Conservation (phyloP, 2,113 vertebrate species). For the Tricholaema leucomelas region DNA sequence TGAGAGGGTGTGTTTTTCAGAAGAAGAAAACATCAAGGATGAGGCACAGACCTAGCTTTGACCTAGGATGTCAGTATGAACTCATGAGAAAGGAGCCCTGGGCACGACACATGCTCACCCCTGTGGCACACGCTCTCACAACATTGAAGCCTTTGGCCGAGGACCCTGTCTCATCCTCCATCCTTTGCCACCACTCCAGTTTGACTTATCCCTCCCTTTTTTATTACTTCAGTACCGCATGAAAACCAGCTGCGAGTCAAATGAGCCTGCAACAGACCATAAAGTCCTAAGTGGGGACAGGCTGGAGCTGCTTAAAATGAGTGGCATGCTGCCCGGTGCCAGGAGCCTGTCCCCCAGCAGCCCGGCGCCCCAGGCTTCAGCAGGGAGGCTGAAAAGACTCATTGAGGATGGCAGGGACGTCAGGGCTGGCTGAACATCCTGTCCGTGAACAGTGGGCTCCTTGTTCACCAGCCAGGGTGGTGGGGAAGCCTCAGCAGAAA, state of each 20-base stretch:
- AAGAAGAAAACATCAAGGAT: background rate
- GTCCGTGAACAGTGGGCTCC: slow-evolving; percentile 72
- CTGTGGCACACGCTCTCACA: rapidly evolving
- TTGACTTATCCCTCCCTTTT: background rate
- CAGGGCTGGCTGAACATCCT: slow-evolving; percentile 79
- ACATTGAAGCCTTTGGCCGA: background rate
- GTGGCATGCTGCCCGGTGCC: slow-evolving; percentile 5
- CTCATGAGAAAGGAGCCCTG: background rate
- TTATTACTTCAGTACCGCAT: background rate
- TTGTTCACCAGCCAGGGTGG: slow-evolving; percentile 64
- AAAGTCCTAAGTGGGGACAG: slow-evolving; percentile 54
- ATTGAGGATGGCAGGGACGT: slow-evolving; percentile 67
- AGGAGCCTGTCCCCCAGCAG: slow-evolving; percentile 42
- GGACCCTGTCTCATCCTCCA: background rate
- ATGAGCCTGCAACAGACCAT: slow-evolving; percentile 7
- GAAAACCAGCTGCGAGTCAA: slow-evolving; percentile 47
- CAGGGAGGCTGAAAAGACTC: slow-evolving; percentile 66
- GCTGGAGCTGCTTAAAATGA: slow-evolving; percentile 49
- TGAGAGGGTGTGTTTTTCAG: background rate
- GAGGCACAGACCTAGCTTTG: background rate
- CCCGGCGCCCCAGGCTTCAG: slow-evolving; percentile 8
- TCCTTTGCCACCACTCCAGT: background rate
- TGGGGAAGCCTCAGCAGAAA: slow-evolving; percentile 74
- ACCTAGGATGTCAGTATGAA: background rate
- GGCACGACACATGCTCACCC: rapidly evolving